Evolutionary conservation across 2,797 vertebrate genomes (phyloP).

Genomic region (Propithecus deckenii): DNA sequence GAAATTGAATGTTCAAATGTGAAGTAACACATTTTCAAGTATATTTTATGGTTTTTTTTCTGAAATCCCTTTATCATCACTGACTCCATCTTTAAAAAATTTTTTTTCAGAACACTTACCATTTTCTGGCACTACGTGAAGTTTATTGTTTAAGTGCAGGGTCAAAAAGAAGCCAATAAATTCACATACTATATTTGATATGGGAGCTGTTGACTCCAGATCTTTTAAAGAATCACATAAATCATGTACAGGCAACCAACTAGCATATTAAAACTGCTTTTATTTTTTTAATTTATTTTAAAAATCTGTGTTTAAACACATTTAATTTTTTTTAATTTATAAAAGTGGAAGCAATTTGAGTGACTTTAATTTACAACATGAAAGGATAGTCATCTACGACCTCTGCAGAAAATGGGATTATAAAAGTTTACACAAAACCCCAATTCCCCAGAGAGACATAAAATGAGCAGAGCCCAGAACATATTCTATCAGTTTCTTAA

Average conservation of each 20-base stretch:
- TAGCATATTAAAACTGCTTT: neutral
- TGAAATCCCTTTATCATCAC: neutral
- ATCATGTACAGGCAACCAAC: neutral
- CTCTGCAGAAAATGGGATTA: conserved; percentile 59
- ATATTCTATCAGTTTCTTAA: conserved; percentile 15
- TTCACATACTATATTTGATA: conserved; percentile 2
- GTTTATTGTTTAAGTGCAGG: neutral
- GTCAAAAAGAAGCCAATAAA: conserved; percentile 2
- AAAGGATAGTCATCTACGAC: neutral
- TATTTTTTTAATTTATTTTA: neutral
- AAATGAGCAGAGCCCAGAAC: neutral
- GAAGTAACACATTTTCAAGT: neutral
- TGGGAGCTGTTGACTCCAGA: neutral
- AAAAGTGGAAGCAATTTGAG: conserved; percentile 12
- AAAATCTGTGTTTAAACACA: neutral
- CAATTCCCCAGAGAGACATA: conserved; percentile 36
- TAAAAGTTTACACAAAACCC: conserved; percentile 56
- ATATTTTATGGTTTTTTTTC: neutral
- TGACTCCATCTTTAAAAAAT: neutral
- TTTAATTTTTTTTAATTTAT: conserved; percentile 8
- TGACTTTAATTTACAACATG: neutral
- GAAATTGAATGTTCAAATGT: neutral
- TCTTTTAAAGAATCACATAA: conserved; percentile 46
- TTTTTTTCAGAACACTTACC: neutral
- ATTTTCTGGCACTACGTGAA: conserved; percentile 6